phyloP scores from a whole-genome alignment of 2,797 vertebrate species.

The Adrianichthys oophorus region DNA sequence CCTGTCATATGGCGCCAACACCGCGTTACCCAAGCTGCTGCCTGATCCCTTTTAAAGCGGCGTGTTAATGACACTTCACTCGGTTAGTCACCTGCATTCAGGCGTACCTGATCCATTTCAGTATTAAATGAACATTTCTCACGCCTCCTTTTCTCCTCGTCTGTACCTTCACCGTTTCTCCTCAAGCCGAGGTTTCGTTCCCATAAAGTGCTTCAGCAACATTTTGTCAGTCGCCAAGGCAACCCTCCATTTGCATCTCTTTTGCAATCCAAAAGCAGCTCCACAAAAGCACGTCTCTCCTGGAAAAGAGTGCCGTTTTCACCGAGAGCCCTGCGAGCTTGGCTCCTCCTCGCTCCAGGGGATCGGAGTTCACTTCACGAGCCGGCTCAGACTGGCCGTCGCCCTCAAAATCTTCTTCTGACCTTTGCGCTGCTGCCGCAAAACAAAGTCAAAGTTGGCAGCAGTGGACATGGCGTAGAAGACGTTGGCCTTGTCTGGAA shows the following conservation, averaged over 20 bases:
- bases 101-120: no score
- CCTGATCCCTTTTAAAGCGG: no score
- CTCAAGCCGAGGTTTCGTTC: conserved; percentile 2
- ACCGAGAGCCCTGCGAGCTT: neutral
- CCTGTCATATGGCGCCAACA: conserved; percentile 7
- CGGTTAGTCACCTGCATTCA: no score
- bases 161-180: neutral
- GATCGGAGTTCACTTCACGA: conserved; percentile 40
- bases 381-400: conserved; percentile 52
- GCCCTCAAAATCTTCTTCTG: conserved; percentile 55
- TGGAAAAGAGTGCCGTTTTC: conserved; percentile 6
- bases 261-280: neutral
- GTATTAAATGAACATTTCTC: no score
- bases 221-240: conserved; percentile 8
- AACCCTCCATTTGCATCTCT: conserved; percentile 9
- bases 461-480: conserved; percentile 88
- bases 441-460: conserved; percentile 80
- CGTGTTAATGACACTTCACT: no score
- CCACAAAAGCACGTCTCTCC: neutral
- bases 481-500: conserved; percentile 86
- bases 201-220: conserved; percentile 63
- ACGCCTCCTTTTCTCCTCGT: neutral
- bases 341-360: neutral
- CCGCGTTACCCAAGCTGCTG: no score
- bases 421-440: conserved; percentile 64